Percentiles rank a stretch among this genome's conserved stretches.
Evolutionary conservation across 2,113 vertebrate genomes (phyloP).

Genomic region (Motacilla alba): DNA sequence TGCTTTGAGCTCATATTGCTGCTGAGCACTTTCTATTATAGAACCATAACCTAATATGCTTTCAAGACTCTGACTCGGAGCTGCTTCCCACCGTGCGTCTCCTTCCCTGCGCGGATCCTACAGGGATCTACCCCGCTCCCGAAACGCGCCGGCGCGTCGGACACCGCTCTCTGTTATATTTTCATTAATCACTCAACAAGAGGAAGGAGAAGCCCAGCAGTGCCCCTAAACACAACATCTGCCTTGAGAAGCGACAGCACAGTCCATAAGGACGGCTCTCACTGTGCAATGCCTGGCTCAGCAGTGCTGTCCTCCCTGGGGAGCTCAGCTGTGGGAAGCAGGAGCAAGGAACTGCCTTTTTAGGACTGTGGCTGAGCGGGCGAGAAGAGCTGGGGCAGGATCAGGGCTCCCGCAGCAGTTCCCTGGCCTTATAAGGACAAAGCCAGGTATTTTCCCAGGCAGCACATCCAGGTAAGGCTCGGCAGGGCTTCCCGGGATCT

Average conservation of each 20-base stretch:
- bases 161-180: rapidly evolving
- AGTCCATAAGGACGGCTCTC: neutral
- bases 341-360: constrained; percentile 64
- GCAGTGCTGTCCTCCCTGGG: constrained; percentile 1
- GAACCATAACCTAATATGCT: constrained; percentile 42
- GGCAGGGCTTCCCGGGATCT: neutral
- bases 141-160: rapidly evolving
- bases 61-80: neutral
- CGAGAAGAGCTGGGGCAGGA: constrained; percentile 7
- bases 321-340: constrained; percentile 36
- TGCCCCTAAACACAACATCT: neutral
- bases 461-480: neutral
- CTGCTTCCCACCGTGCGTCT: neutral
- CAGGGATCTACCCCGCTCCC: neutral
- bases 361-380: constrained; percentile 16
- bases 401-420: neutral
- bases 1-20: constrained; percentile 45
- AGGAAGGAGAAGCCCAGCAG: neutral
- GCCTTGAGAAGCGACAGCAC: neutral
- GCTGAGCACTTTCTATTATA: constrained; percentile 32
- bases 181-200: neutral
- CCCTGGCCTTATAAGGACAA: constrained; percentile 44
- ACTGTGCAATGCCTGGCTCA: neutral
- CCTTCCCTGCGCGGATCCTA: neutral
- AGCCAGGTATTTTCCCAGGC: constrained; percentile 22